Base-by-base conservation (phyloP, 2,888 invertebrate genomes). In the Fabriciana adippe region DNA sequence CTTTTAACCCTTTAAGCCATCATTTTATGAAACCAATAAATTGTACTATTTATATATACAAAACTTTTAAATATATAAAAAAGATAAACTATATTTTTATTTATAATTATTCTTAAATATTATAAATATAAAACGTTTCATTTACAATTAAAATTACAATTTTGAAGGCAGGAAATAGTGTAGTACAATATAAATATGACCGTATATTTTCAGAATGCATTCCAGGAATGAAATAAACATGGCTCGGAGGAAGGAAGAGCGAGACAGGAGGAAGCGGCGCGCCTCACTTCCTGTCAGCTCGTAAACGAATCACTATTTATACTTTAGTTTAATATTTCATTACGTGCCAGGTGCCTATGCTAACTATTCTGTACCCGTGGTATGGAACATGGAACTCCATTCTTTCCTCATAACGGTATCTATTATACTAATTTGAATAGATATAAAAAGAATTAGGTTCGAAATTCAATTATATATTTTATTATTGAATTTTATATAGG, bases 191-290 rank as follows among this genome's bases (percentile, higher is more conserved):
- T 21, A 26, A n/a, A 26, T 11, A 51, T 56, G 26, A 26, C 45
- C 26, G 56, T 64, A 60, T 74, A 71, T 76, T 74, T 71, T 67
- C 62, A 65, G 55, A 65, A 56, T 63, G 62, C 60, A 71, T 71
- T 65, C 61, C 61, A 60, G 54, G 59, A 59, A 69, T 67, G 54
- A 64, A 66, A 71, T 71, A 71, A 72, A 71, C 76, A 76, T 74
- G 77, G 45, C 61, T 77, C 77, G 82, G 77, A 82, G 83, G 79
- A 79, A 82, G 82, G 85, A 84, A 82, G 78, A 78, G 75, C 75
- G 72, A 68, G 76, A 74, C 77, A 80, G 76, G 80, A 83, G 81
- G 74, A 74, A 74, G 72, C 71, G 73, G 67, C 72, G 68, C 70
- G 72, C 66, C 71, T 56, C 68, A 67, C 70, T 73, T 74, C 73